These are phyloP conservation scores for Panopea generosa DNA, from an alignment of 2,888 invertebrate species.

Conservation along the genomic window DNA sequence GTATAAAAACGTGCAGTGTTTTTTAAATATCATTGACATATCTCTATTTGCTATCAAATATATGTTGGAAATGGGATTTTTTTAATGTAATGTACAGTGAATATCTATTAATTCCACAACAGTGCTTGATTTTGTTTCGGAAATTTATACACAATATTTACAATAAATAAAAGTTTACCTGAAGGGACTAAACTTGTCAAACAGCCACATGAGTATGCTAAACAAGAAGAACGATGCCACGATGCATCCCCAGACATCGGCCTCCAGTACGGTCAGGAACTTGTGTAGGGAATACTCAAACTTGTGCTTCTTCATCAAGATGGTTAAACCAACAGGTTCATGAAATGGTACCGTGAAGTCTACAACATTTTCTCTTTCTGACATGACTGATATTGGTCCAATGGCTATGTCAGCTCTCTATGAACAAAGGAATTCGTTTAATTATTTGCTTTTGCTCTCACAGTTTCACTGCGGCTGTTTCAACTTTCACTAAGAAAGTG, in stretches of 20 bases:
- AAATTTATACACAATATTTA: too few relatives aligned
- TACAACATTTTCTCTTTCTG: constrained; percentile 94
- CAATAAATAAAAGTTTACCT: too few relatives aligned
- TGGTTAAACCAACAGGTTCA: constrained; percentile 98
- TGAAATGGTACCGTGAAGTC: constrained; percentile 99
- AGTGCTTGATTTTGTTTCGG: too few relatives aligned
- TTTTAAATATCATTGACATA: too few relatives aligned
- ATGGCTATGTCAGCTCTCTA: constrained; percentile 96
- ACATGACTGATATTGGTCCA: constrained; percentile 98
- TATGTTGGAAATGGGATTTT: too few relatives aligned
- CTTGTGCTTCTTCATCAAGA: constrained; percentile 96
- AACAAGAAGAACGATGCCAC: constrained; percentile 83
- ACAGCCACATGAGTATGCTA: constrained; percentile 95
- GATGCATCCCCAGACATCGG: constrained; percentile 98
- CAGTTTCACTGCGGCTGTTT: too few relatives aligned
- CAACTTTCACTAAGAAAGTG: too few relatives aligned
- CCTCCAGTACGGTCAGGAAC: constrained; percentile 97
- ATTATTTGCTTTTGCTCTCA: neutral
- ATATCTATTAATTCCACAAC: too few relatives aligned
- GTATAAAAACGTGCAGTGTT: too few relatives aligned
- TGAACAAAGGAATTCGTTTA: too few relatives aligned
- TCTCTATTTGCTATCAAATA: too few relatives aligned
- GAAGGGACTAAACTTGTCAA: constrained; percentile 97
- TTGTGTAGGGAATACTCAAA: constrained; percentile 97
- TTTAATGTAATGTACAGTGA: too few relatives aligned